These are phyloP conservation scores for Phyllotreta striolata DNA, from an alignment of 2,888 invertebrate species.

Conservation along the genomic window DNA sequence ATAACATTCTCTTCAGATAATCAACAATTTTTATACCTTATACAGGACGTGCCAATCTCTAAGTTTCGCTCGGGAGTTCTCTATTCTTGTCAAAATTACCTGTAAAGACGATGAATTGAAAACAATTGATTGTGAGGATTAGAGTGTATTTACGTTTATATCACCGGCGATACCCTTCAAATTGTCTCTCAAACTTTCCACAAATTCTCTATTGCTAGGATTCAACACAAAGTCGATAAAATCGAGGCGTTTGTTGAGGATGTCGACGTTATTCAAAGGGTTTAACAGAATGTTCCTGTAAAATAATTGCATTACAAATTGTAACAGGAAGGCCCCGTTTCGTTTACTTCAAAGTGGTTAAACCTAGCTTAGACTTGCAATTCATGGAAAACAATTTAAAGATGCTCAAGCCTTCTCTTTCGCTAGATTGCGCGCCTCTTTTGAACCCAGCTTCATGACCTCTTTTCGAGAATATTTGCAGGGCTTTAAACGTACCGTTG, in stretches of 20 bases:
- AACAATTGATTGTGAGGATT: neutral
- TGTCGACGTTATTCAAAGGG: conserved; percentile 70
- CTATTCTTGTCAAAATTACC: conserved; percentile 72
- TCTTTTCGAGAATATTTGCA: conserved; percentile 79
- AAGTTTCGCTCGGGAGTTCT: conserved; percentile 68
- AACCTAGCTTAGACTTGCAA: conserved; percentile 76
- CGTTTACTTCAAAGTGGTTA: conserved; percentile 68
- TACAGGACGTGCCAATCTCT: conserved; percentile 76
- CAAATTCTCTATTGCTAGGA: conserved; percentile 68
- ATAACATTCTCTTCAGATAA: neutral
- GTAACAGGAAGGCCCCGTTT: neutral
- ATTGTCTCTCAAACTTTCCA: conserved; percentile 69
- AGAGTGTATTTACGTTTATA: conserved; percentile 56
- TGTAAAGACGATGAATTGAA: conserved; percentile 49
- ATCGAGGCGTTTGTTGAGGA: conserved; percentile 71
- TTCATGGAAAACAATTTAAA: conserved; percentile 70
- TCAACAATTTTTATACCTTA: conserved; percentile 64
- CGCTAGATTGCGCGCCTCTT: conserved; percentile 66
- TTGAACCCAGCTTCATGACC: conserved; percentile 80
- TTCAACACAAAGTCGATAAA: conserved; percentile 74
- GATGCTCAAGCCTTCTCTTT: conserved; percentile 76
- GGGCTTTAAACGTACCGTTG: conserved; percentile 74
- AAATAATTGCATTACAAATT: conserved; percentile 24
- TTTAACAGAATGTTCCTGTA: conserved; percentile 73
- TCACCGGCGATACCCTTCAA: conserved; percentile 70